Base-by-base conservation (phyloP, 2,113 vertebrate genomes). In the Epinephelus moara region DNA sequence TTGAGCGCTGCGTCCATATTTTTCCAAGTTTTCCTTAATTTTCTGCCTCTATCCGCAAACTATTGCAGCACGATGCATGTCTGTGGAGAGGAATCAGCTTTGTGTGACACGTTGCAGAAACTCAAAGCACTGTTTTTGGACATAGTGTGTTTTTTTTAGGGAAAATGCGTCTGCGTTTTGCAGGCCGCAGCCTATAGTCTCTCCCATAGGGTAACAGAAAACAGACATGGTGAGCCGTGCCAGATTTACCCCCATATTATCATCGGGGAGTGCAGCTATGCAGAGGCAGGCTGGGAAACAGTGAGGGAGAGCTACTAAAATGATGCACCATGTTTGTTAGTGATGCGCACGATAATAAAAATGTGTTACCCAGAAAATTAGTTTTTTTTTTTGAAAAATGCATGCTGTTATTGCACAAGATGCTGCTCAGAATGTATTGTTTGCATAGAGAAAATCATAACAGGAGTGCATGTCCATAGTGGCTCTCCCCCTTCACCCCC, bases 171-270 rank as follows among this genome's bases (percentile, higher is more conserved):
- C 3, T 67, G 67, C 68, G 73, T 82, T 69, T 88, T 87, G 86
- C 82, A 94, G 95, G 93, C 92, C 94, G 85, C 90, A 92, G 93
- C 86, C 85, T 87, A 89, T 89, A 91, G 89, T 89, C 5, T 75
- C 79, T 91, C 45, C 91, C 87, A 89, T 90, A 93, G 88, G 88
- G 81, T 87, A 88, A 92, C 84, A 77, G 78, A 88, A 83, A 90
- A 85, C 91, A 89, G 89, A 88, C 89, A 75, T 37, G 63, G 71
- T n/a, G 80, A 80, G 70, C 75, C 67, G 70, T 84, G 89, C 88
- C 85, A 89, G 87, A 87, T 90, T 87, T 70, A 83, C 82, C 78
- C 64, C 71, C 53, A 57, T 63, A 69, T 81, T 40, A 78, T 74
- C 80, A 49, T 8, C 37, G n/a, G 37, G 66, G 55, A 74, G 50